Evolutionary conservation across 2,113 vertebrate species (phyloP).

Genomic region (Bagarius yarrelli): DNA sequence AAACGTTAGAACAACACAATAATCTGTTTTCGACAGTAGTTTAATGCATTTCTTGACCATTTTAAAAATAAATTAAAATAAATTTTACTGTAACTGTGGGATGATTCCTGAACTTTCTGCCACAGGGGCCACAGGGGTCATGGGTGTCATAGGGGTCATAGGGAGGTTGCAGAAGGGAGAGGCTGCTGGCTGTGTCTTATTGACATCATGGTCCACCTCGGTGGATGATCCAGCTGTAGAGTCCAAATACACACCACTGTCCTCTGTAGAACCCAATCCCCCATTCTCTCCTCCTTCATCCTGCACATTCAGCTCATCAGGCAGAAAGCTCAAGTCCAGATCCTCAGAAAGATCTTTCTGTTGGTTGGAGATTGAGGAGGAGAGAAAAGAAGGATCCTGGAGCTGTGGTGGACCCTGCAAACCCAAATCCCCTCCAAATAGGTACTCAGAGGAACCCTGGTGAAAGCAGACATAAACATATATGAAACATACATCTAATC

Average conservation of each 20-base stretch:
- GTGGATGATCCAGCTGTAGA: constrained; percentile 44
- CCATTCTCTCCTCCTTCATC: constrained; percentile 55
- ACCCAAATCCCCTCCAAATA: constrained; percentile 64
- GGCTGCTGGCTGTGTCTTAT: constrained; percentile 47
- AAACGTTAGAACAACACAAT: no score
- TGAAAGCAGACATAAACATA: constrained; percentile 26
- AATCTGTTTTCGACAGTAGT: no score
- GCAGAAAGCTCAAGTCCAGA: constrained; percentile 90
- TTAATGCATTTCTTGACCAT: not conserved
- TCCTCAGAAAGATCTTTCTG: constrained; percentile 63
- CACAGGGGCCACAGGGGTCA: constrained; percentile 80
- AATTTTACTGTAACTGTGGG: constrained; percentile 87
- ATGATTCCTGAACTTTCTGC: constrained; percentile 87
- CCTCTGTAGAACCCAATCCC: constrained; percentile 43
- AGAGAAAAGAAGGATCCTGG: constrained; percentile 57
- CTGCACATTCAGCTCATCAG: constrained; percentile 79
- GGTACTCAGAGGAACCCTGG: constrained; percentile 64
- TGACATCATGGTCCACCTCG: constrained; percentile 24
- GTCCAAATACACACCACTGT: constrained; percentile 54
- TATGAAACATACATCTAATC: not conserved
- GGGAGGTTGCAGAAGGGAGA: constrained; percentile 59
- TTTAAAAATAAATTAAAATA: not conserved
- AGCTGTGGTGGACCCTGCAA: constrained; percentile 52
- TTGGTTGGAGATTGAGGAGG: constrained; percentile 49
- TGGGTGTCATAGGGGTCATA: constrained; percentile 81